Percentiles rank a stretch among this genome's conserved stretches.
These are phyloP conservation scores for Philonicus albiceps DNA, from an alignment of 2,888 invertebrate species.

Conservation along the genomic window DNA sequence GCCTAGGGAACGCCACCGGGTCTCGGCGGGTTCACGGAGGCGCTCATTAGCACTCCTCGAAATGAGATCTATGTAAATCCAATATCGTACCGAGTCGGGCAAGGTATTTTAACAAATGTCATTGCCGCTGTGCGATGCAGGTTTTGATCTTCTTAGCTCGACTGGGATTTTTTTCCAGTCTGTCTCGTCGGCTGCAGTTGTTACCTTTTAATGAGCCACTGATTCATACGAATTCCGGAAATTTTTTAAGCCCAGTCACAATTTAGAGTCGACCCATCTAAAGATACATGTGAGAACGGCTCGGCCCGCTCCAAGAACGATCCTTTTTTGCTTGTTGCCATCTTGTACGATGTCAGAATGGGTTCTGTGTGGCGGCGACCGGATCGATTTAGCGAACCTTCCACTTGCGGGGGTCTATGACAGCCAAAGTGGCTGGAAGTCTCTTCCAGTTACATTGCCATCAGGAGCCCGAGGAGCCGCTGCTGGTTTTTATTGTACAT, in stretches of 20 bases:
- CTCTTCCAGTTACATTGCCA: background rate
- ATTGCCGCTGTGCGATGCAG: slow-evolving; percentile 10
- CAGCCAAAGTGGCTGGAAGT: background rate
- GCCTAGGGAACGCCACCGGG: background rate
- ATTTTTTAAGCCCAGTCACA: slow-evolving; percentile 39
- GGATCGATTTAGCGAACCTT: slow-evolving; percentile 26
- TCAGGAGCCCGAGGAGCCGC: background rate
- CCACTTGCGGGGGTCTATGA: slow-evolving; percentile 22
- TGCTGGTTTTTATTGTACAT: slow-evolving; percentile 5
- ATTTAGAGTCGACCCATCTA: slow-evolving; percentile 28
- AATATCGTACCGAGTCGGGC: slow-evolving; percentile 5
- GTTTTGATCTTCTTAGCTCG: background rate
- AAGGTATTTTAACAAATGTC: slow-evolving; percentile 38
- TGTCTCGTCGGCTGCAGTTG: slow-evolving; percentile 6
- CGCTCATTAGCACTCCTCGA: slow-evolving; percentile 32
- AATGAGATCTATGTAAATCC: slow-evolving; percentile 33
- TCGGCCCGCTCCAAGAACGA: background rate
- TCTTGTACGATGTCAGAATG: slow-evolving; percentile 40
- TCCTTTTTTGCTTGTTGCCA: background rate
- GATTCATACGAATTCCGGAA: slow-evolving; percentile 39
- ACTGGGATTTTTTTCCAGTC: background rate
- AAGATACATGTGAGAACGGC: slow-evolving; percentile 22
- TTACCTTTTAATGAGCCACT: slow-evolving; percentile 40
- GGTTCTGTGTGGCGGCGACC: slow-evolving; percentile 15
- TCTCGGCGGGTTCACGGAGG: background rate